A percentile compares a stretch with the other conserved stretches of the same genome.
phyloP scores from a whole-genome alignment of 2,888 invertebrate species.

The Leptinotarsa haldemani region DNA sequence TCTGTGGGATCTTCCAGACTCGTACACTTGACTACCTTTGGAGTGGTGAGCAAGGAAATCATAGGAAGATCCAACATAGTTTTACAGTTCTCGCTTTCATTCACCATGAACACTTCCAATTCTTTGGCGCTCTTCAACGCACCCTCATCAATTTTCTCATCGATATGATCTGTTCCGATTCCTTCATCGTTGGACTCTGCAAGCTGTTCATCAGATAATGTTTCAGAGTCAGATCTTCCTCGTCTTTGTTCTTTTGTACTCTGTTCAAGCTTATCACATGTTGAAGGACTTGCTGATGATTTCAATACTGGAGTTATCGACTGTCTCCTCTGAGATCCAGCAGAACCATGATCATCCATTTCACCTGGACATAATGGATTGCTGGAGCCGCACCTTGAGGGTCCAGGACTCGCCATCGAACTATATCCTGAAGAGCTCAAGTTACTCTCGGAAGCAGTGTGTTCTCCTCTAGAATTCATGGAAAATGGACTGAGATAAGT shows the following conservation, averaged over 20 bases:
- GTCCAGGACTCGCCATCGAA: constrained; percentile 87
- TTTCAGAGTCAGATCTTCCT: constrained; percentile 80
- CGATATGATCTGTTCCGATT: constrained; percentile 78
- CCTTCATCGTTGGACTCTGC: constrained; percentile 83
- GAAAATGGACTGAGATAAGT: constrained; percentile 84
- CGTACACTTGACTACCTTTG: constrained; percentile 70
- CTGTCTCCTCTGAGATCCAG: constrained; percentile 66
- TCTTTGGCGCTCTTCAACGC: constrained; percentile 77
- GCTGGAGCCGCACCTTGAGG: constrained; percentile 83
- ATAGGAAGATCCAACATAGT: constrained; percentile 66
- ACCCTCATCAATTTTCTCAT: constrained; percentile 79
- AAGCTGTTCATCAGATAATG: constrained; percentile 77
- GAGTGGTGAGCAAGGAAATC: constrained; percentile 63
- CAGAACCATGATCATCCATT: constrained; percentile 78
- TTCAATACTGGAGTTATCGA: constrained; percentile 71
- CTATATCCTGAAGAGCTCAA: constrained; percentile 87
- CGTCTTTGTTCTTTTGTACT: constrained; percentile 68
- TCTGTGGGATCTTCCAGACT: constrained; percentile 71
- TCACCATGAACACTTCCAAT: constrained; percentile 66
- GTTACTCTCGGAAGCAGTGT: constrained; percentile 85
- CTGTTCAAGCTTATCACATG: constrained; percentile 45
- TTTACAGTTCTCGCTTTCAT: constrained; percentile 63
- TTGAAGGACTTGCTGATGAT: constrained; percentile 64
- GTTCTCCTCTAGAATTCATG: constrained; percentile 77
- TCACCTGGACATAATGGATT: constrained; percentile 82